These are phyloP conservation scores for Chrysomela aeneicollis DNA, from an alignment of 2,888 invertebrate genomes.

Conservation along the genomic window DNA sequence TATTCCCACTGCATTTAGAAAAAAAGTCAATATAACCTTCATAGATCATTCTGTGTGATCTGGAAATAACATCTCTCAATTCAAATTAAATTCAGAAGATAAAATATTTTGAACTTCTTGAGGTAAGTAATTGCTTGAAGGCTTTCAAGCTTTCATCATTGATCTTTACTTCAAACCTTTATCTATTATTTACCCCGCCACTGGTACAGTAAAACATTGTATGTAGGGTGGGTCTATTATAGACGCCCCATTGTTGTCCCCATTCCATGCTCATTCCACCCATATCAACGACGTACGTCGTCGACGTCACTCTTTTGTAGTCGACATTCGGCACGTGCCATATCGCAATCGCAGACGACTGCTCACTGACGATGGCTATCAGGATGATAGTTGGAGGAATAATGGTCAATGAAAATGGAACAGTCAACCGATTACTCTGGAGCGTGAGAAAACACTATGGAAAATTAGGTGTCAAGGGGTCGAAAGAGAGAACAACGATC, in stretches of 20 bases:
- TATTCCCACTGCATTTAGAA: too few relatives aligned
- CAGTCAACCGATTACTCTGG: not conserved
- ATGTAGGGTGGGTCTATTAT: constrained; percentile 41
- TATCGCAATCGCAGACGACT: not conserved
- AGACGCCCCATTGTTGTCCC: constrained; percentile 37
- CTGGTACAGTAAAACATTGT: constrained; percentile 26
- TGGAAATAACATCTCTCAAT: too few relatives aligned
- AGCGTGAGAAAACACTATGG: not conserved
- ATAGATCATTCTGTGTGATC: too few relatives aligned
- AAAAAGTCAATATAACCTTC: too few relatives aligned
- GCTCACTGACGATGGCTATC: not conserved
- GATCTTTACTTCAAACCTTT: too few relatives aligned
- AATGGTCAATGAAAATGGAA: constrained; percentile 2
- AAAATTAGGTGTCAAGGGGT: not conserved
- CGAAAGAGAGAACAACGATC: too few relatives aligned
- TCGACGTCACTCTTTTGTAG: not conserved
- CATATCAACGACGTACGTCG: constrained; percentile 20
- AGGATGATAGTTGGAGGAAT: not conserved
- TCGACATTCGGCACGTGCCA: not conserved
- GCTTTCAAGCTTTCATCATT: too few relatives aligned
- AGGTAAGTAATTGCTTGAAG: too few relatives aligned
- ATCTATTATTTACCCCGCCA: too few relatives aligned
- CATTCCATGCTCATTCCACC: constrained; percentile 41
- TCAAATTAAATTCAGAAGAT: too few relatives aligned
- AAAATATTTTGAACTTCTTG: too few relatives aligned